These are phyloP conservation scores for Sylvilagus bachmani DNA, from an alignment of 2,113 vertebrate genomes.

Conservation along the genomic window DNA sequence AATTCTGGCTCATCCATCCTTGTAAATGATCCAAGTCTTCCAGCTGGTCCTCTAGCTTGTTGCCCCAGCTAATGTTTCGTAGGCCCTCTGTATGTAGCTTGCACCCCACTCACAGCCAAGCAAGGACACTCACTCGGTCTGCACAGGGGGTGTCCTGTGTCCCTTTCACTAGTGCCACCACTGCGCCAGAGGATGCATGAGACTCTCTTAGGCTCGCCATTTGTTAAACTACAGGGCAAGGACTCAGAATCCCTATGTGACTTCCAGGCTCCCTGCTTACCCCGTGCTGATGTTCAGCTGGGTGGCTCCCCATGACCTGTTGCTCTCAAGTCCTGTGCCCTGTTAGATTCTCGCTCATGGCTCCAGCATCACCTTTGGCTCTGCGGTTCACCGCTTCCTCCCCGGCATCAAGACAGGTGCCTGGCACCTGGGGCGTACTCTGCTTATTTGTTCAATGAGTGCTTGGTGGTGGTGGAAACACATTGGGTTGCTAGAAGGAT, in stretches of 20 bases:
- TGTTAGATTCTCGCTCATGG: background rate
- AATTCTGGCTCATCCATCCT: background rate
- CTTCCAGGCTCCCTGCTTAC: background rate
- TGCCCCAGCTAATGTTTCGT: background rate
- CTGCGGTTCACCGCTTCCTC: background rate
- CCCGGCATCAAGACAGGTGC: background rate
- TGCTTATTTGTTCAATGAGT: background rate
- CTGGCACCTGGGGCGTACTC: background rate
- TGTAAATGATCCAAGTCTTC: background rate
- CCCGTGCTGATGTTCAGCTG: background rate
- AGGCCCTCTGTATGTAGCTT: background rate
- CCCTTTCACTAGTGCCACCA: rapidly evolving
- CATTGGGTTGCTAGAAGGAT: background rate
- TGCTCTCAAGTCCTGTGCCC: background rate
- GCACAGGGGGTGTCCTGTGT: background rate
- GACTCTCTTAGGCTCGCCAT: background rate
- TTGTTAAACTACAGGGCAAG: background rate
- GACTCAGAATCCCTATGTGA: background rate
- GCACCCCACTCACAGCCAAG: background rate
- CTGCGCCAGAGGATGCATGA: background rate
- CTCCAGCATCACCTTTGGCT: background rate
- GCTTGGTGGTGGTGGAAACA: background rate
- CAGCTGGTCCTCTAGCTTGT: background rate
- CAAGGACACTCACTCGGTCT: background rate
- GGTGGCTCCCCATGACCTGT: background rate